Conservation (phyloP, 2,888 invertebrate species). For the Drosophila algonquin region DNA sequence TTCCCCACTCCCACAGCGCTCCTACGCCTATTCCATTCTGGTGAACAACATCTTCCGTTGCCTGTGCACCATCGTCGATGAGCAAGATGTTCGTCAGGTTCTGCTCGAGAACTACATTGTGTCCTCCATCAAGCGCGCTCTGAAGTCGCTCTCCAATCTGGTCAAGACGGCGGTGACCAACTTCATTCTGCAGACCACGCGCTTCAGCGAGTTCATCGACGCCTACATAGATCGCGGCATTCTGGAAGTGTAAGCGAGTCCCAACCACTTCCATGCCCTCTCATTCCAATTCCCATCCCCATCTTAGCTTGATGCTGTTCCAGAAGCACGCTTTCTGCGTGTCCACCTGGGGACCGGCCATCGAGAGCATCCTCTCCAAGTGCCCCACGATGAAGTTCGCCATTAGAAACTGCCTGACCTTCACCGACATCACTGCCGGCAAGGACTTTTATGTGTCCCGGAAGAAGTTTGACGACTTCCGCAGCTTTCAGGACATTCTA, state of each 20-base stretch:
- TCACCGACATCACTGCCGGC: constrained; percentile 86
- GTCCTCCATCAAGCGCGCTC: constrained; percentile 72
- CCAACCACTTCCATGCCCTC: too few relatives aligned
- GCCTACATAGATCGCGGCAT: constrained; percentile 76
- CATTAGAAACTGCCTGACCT: constrained; percentile 86
- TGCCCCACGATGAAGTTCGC: constrained; percentile 88
- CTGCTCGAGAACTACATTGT: constrained; percentile 62
- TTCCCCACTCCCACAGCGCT: constrained; percentile 35
- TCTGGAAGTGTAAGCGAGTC: constrained; percentile 72
- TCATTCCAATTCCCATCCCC: neutral
- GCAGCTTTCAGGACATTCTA: constrained; percentile 68
- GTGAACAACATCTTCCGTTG: constrained; percentile 79
- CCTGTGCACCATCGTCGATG: constrained; percentile 74
- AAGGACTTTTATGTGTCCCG: constrained; percentile 80
- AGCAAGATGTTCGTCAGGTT: constrained; percentile 57
- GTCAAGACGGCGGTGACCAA: constrained; percentile 80
- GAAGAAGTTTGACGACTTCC: constrained; percentile 73
- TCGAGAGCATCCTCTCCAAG: constrained; percentile 86
- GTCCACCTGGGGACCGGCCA: constrained; percentile 86
- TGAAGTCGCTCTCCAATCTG: constrained; percentile 74
- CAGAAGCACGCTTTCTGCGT: constrained; percentile 82
- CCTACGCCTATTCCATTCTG: constrained; percentile 72
- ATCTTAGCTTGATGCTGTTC: constrained; percentile 70
- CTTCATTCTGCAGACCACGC: constrained; percentile 80
- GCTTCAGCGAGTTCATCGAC: constrained; percentile 69